Evolutionary conservation across 92 coral and sea anemone genomes (phyloP).

Genomic region (Porites cylindrica): DNA sequence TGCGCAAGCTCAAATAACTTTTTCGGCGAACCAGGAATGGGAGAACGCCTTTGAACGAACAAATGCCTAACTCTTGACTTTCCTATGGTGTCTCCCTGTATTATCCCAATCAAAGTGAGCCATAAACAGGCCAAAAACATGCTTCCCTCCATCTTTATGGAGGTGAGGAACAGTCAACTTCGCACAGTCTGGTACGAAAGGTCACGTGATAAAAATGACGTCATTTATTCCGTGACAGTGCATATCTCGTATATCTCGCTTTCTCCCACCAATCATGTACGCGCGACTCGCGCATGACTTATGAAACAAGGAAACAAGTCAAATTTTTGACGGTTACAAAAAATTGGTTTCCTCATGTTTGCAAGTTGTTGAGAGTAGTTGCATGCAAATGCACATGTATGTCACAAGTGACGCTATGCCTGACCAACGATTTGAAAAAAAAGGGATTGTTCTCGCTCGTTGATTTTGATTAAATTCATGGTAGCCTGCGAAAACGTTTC

Average conservation of each 20-base stretch:
- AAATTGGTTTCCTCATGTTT: too few species aligned
- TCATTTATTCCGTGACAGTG: constrained; percentile 10
- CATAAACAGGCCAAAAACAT: constrained; percentile 33
- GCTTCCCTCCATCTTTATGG: constrained; percentile 19
- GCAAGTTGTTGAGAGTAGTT: too few species aligned
- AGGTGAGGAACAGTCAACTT: not conserved
- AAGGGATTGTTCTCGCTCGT: too few species aligned
- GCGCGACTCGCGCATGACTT: not conserved
- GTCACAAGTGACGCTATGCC: too few species aligned
- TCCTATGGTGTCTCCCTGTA: constrained; percentile 4
- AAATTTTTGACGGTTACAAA: too few species aligned
- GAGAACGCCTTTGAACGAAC: constrained; percentile 75
- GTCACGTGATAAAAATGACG: constrained; percentile 28
- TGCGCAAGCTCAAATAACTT: constrained; percentile 47
- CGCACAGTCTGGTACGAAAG: constrained; percentile 42
- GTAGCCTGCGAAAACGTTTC: too few species aligned
- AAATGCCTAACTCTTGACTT: constrained; percentile 48
- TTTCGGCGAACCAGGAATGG: constrained; percentile 83
- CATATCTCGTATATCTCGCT: not conserved
- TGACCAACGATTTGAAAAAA: too few species aligned
- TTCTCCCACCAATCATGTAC: not conserved
- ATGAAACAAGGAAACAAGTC: too few species aligned
- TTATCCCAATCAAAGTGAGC: constrained; percentile 18
- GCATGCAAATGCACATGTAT: too few species aligned
- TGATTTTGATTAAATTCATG: too few species aligned